A percentile compares a stretch with the other conserved stretches of the same genome.
Conservation (phyloP, 2,113 vertebrate genomes). For the Ondatra zibethicus region DNA sequence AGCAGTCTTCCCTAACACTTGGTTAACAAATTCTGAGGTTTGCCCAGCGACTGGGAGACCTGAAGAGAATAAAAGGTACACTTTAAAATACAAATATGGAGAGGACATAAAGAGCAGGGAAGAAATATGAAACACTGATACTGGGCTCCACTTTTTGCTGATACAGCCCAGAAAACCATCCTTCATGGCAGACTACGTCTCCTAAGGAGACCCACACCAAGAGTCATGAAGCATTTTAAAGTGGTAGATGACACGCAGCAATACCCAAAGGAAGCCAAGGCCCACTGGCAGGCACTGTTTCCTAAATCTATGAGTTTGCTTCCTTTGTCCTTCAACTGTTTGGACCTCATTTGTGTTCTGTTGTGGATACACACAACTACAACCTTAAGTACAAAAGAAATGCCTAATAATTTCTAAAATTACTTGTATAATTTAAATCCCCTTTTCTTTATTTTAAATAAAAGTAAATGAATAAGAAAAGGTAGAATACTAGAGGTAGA, state of each 20-base stretch:
- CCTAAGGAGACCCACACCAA: conserved; percentile 16
- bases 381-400: not conserved
- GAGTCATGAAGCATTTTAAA: not conserved
- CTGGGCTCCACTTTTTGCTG: not conserved
- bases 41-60: conserved; percentile 95
- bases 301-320: not conserved
- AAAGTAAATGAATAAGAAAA: conserved; percentile 34
- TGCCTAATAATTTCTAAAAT: not conserved
- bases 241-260: not conserved
- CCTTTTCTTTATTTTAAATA: conserved; percentile 27
- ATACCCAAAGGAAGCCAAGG: not conserved
- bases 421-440: not conserved
- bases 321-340: not conserved
- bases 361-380: not conserved
- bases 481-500: not conserved
- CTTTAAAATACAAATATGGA: not conserved
- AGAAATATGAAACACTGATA: not conserved
- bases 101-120: not conserved
- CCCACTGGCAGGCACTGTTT: not conserved
- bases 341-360: not conserved
- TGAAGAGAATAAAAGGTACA: conserved; percentile 79
- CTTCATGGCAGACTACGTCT: not conserved
- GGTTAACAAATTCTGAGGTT: conserved; percentile 99
- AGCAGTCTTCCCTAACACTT: conserved; percentile 98
- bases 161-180: conserved; percentile 27